Evolutionary conservation across 1,140 invertebrate genomes (phyloP).

Genomic region (Leptinotarsa texana): DNA sequence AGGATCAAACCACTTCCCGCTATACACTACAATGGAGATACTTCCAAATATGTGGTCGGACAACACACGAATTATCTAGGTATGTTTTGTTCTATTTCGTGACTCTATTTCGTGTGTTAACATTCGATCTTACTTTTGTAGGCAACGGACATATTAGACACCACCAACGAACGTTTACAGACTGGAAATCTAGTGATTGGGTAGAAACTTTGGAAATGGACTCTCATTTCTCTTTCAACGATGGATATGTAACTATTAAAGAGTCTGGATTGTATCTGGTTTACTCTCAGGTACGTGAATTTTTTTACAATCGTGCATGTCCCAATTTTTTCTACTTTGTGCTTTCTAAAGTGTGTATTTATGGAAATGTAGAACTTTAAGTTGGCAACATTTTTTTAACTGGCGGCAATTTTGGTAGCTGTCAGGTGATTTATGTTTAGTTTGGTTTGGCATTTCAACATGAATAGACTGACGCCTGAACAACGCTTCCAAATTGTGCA

Average conservation of each 20-base stretch:
- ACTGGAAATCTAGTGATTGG: conserved; percentile 60
- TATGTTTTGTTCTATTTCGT: conserved; percentile 8
- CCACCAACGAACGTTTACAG: conserved; percentile 56
- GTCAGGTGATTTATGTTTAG: too few relatives aligned
- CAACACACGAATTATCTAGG: conserved; percentile 50
- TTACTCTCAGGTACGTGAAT: conserved; percentile 63
- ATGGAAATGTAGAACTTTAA: too few relatives aligned
- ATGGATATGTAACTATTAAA: conserved; percentile 61
- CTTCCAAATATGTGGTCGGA: conserved; percentile 47
- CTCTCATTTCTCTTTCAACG: conserved; percentile 52
- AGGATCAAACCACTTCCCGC: conserved; percentile 42
- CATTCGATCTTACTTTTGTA: conserved; percentile 11
- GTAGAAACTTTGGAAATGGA: conserved; percentile 55
- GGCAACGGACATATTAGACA: conserved; percentile 61
- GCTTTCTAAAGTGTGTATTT: too few relatives aligned
- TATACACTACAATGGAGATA: conserved; percentile 48
- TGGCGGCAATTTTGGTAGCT: too few relatives aligned
- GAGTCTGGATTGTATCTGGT: conserved; percentile 66
- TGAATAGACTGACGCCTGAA: too few relatives aligned
- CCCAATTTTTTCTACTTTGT: too few relatives aligned
- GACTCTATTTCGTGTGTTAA: neutral
- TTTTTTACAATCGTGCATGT: too few relatives aligned
- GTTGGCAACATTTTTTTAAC: too few relatives aligned
- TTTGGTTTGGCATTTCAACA: too few relatives aligned
- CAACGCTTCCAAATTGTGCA: too few relatives aligned